Conservation (phyloP, 1,140 invertebrate species). For the Hypsibius dujardini region DNA sequence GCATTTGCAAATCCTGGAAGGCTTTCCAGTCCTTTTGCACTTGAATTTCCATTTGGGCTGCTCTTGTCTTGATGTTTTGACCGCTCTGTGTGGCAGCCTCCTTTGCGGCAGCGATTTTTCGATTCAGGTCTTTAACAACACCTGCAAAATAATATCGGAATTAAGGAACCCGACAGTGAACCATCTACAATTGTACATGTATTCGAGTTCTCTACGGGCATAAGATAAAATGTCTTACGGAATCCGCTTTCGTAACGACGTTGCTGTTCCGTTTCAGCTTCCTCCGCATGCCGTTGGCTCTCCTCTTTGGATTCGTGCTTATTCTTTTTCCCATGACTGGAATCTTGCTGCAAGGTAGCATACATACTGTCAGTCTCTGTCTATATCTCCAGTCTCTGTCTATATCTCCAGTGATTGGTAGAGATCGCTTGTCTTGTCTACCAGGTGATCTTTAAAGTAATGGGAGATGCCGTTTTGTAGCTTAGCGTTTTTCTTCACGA, state of each 20-base stretch:
- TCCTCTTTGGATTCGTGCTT: conserved; percentile 3
- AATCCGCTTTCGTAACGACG: conserved; percentile 9
- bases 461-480: background rate
- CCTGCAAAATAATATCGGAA: background rate
- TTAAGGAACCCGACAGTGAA: too few species aligned
- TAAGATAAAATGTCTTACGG: background rate
- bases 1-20: background rate
- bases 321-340: background rate
- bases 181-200: too few species aligned
- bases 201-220: too few species aligned
- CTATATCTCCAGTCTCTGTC: too few species aligned
- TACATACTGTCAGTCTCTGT: too few species aligned
- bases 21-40: background rate
- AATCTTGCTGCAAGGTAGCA: background rate
- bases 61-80: background rate
- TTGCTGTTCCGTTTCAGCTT: conserved; percentile 6
- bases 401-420: too few species aligned
- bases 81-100: background rate
- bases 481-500: background rate
- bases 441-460: conserved; percentile 10
- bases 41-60: background rate
- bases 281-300: background rate
- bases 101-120: conserved; percentile 2
- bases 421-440: background rate
- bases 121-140: background rate